These are phyloP conservation scores for Heterohyrax brucei DNA, from an alignment of 2,797 vertebrate genomes.

Conservation along the genomic window DNA sequence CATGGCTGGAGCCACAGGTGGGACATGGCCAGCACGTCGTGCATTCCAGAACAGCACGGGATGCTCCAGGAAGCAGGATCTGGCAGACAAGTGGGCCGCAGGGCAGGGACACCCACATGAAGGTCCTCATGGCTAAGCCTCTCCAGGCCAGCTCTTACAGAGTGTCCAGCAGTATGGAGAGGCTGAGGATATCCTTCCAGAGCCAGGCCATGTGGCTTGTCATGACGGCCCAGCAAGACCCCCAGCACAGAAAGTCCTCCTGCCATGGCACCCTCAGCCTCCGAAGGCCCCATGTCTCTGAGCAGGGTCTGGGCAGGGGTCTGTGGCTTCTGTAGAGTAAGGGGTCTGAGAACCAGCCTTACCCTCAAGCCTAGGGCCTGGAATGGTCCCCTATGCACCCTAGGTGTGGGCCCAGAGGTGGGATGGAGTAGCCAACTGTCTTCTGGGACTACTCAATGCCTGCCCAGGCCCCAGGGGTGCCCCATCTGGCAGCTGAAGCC, in stretches of 20 bases:
- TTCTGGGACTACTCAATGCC: not conserved
- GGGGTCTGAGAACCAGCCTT: not conserved
- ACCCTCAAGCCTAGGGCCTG: not conserved
- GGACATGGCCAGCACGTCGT: not conserved
- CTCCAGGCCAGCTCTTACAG: not conserved
- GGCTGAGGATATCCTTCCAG: not conserved
- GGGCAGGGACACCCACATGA: not conserved
- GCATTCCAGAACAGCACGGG: slow-evolving; percentile 64
- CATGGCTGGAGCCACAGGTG: slow-evolving; percentile 42
- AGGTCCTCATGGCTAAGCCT: not conserved
- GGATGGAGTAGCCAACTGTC: rapidly evolving
- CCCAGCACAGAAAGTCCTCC: not conserved
- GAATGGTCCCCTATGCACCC: not conserved
- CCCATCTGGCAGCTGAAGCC: not conserved
- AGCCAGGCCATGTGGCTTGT: not conserved
- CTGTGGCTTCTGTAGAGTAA: not conserved
- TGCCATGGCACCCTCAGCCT: not conserved
- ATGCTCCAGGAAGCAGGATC: slow-evolving; percentile 45
- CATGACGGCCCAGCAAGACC: not conserved
- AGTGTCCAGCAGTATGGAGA: not conserved
- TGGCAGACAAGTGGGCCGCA: not conserved
- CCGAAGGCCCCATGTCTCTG: not conserved
- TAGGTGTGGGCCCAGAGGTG: not conserved
- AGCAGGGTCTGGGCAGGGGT: not conserved
- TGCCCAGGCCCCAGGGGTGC: not conserved